Base-by-base conservation (phyloP, 2,797 vertebrate genomes). In the Serranus cabrilla region DNA sequence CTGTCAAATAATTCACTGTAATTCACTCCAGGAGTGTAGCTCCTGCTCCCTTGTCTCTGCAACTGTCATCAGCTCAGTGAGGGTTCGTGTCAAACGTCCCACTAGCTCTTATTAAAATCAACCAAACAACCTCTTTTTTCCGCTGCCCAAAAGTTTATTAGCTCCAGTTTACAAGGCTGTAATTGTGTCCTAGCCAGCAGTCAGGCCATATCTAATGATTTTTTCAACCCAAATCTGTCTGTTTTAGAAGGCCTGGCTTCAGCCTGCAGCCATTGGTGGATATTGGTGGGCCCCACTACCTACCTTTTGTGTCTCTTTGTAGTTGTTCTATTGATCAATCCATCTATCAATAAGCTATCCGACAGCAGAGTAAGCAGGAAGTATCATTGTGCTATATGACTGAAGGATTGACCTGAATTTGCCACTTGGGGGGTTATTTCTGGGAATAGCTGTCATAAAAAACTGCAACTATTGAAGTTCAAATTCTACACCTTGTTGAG, bases 1-100 rank as follows among this genome's bases (percentile, higher is more conserved):
- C 31, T 68, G 37, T 39, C 18, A 76, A 66, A 70, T 70, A 18
- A 46, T 34, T 34, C 34, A 34, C 34, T 59, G 51, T 23, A 55
- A 67, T 71, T 59, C 37, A 11, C n/a, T 67, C 47, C 8, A 39
- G 61, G 17, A 47, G 16, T 50, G 25, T 23, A 67, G 23, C 37
- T 55, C 5, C 43, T 21, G 21, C 17, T 52, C 17, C 10, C 16
- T 27, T 7, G 18, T 68, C 61, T 43, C 51, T 61, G 52, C 20
- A 43, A 25, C 34, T 50, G 27, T 71, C 47, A 60, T 34, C 4
- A 16, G 18, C 4, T 0, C 14, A 58, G 51, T 27, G 9, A 49
- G 23, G 17, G 39, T 34, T 61, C 13, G 21, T 14, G 42, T 20
- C 43, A 60, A 34, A 51, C 17, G 27, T 42, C 49, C 34, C 11